Base-by-base conservation (phyloP, 1,140 invertebrate genomes). In the Drosophila serrata region DNA sequence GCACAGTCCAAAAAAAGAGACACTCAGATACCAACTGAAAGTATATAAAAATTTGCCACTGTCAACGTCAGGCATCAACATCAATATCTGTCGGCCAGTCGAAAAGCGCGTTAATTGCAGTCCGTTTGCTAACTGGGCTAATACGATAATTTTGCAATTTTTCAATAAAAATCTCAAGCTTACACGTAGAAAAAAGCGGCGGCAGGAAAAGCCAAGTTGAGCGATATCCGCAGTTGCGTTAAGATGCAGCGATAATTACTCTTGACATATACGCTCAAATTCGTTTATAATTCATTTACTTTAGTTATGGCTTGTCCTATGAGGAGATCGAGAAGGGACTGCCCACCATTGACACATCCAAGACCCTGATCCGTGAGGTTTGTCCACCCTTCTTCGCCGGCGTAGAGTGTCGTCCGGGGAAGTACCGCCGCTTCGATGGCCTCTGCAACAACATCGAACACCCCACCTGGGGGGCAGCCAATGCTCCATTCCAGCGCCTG, bases 391-490 rank as follows among this genome's bases (percentile, higher is more conserved):
- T 97, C 91, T 94, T 98, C 75, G 96, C 96, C 1, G 96, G 97
- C 60, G 96, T 98, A 2, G 96, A 98, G 92, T 98, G 97, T 82
- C 94, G 96, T 22, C 94, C 97, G 4, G 97, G 97, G n/a, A 98
- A 98, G 85, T 99, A 98, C 93, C 94, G 98, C 4, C 94, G 97
- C 7, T 95, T 96, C 58, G 97, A 98, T 93, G 98, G 98, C 0
- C 95, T 98, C 9, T 99, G 98, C 93, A 99, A 98, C 65, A 99
- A 99, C 92, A 93, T 98, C 40, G 94, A 97, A 45, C 95, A 98
- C 93, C 98, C 98, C 0, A 96, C 96, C 1, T 98, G 98, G 97
- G 98, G 98, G 1, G 95, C 96, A n/a, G 95, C 96, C 0, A 95
- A 96, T 82, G 95, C 97, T 12, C 96, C 97, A 3, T 98, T 97